These are phyloP conservation scores for Loriculus beryllinus DNA, from an alignment of 2,797 vertebrate genomes.

Conservation along the genomic window DNA sequence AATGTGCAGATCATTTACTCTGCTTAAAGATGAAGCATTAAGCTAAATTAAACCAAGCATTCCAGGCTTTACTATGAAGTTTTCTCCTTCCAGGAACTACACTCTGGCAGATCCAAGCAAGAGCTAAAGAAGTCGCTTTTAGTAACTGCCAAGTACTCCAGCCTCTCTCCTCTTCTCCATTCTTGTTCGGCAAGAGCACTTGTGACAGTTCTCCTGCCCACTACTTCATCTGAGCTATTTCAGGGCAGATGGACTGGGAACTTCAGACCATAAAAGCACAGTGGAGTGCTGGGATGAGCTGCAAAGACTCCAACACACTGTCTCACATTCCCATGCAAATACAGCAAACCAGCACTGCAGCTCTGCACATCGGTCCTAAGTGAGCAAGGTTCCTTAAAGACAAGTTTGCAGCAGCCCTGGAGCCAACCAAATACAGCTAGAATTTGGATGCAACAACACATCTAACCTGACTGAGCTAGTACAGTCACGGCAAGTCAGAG, in stretches of 20 bases:
- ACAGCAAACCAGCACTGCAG: background rate
- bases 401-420: background rate
- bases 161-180: background rate
- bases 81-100: background rate
- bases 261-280: background rate
- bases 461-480: background rate
- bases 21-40: constrained; percentile 16
- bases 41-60: constrained; percentile 1
- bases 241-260: accelerated
- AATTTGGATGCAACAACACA: background rate
- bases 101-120: background rate
- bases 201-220: background rate
- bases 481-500: background rate
- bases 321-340: background rate
- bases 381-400: background rate
- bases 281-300: background rate
- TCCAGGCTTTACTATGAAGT: background rate
- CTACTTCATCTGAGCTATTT: background rate
- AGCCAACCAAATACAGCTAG: background rate
- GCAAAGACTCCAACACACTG: background rate
- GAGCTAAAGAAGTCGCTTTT: background rate
- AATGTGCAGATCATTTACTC: background rate
- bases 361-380: background rate
- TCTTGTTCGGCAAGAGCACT: background rate
- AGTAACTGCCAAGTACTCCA: background rate